Conservation (phyloP, 2,888 invertebrate species). For the Epirrita christyi region DNA sequence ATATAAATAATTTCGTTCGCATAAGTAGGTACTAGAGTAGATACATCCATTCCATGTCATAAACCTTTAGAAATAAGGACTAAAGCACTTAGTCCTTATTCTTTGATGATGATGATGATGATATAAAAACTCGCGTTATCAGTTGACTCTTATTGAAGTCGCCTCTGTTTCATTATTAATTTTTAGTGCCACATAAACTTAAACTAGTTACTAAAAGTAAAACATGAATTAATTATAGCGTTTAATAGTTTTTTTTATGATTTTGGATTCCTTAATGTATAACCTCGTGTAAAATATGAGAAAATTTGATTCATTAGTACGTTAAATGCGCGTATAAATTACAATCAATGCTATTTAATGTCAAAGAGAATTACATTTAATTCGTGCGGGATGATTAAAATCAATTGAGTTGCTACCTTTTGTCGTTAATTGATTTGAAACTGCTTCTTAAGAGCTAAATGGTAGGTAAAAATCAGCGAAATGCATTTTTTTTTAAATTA, state of each 20-base stretch:
- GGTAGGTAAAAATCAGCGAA: not conserved
- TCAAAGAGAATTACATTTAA: conserved; percentile 10
- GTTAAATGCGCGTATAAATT: conserved; percentile 27
- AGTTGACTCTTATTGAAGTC: conserved; percentile 17
- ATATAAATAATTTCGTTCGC: too few species aligned
- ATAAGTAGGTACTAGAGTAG: too few species aligned
- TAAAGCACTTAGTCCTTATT: too few species aligned
- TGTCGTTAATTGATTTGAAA: conserved; percentile 11
- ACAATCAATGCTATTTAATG: conserved; percentile 28
- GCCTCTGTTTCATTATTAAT: conserved; percentile 24
- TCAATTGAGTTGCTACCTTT: conserved; percentile 21
- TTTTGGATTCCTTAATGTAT: conserved; percentile 27
- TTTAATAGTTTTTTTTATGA: conserved; percentile 36
- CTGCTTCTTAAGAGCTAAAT: conserved; percentile 8
- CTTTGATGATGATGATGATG: too few species aligned
- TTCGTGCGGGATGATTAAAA: conserved; percentile 22
- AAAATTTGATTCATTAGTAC: conserved; percentile 35
- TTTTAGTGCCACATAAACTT: conserved; percentile 29
- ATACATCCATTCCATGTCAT: too few species aligned
- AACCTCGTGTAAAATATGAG: conserved; percentile 30
- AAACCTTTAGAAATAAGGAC: too few species aligned
- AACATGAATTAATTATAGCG: conserved; percentile 23
- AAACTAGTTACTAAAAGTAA: conserved; percentile 20
- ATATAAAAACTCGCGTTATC: conserved; percentile 34
- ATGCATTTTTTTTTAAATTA: not conserved